Evolutionary conservation across 2,797 vertebrate species (phyloP).

Genomic region (Clangula hyemalis): DNA sequence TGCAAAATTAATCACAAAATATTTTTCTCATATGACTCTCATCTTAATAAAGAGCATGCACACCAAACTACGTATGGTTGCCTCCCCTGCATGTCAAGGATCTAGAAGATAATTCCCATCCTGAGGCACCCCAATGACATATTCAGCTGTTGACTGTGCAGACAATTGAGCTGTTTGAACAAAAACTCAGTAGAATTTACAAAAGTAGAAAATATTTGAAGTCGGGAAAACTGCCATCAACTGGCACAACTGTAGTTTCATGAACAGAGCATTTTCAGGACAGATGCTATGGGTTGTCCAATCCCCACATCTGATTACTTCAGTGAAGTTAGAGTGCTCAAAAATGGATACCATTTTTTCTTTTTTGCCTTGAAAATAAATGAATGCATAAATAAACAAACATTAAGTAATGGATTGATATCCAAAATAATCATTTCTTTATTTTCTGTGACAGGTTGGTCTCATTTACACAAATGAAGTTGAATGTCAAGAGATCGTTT

Average conservation of each 20-base stretch:
- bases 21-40: background rate
- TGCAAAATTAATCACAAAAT: background rate
- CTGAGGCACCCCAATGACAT: background rate
- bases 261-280: background rate
- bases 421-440: background rate
- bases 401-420: background rate
- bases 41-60: background rate
- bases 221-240: background rate
- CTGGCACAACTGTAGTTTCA: background rate
- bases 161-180: background rate
- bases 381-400: background rate
- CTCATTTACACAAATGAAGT: background rate
- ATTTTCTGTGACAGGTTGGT: background rate
- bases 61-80: background rate
- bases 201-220: background rate
- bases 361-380: background rate
- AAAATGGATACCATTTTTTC: background rate
- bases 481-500: slow-evolving; percentile 28
- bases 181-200: background rate
- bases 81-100: background rate
- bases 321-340: background rate
- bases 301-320: background rate
- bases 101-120: background rate
- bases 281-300: background rate
- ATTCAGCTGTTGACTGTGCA: background rate